phyloP scores from a whole-genome alignment of 2,113 vertebrate species.

The Motacilla alba region DNA sequence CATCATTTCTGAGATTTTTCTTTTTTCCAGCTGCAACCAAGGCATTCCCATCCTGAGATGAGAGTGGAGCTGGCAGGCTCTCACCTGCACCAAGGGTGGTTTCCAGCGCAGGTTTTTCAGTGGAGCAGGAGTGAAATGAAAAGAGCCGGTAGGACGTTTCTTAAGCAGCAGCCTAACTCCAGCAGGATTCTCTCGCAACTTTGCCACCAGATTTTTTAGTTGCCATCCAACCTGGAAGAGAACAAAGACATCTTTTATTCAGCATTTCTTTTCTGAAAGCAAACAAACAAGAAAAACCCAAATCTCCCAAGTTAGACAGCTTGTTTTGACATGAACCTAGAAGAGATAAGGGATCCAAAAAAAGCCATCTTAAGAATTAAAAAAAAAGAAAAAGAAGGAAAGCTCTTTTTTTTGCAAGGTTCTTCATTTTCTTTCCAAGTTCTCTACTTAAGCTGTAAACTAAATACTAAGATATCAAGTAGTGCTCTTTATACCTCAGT shows the following conservation, averaged over 20 bases:
- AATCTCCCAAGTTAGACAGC: neutral
- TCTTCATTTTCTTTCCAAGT: neutral
- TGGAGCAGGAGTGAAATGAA: conserved; percentile 83
- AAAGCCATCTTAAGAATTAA: neutral
- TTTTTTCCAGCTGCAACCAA: neutral
- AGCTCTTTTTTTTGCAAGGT: neutral
- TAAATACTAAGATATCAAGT: neutral
- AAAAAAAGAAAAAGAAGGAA: neutral
- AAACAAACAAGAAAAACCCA: neutral
- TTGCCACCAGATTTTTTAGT: conserved; percentile 89
- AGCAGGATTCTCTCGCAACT: conserved; percentile 83
- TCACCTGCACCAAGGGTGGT: conserved; percentile 89
- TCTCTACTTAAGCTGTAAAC: neutral
- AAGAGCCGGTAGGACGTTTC: conserved; percentile 85
- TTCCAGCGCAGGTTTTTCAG: conserved; percentile 95
- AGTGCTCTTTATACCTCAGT: neutral
- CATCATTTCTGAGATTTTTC: neutral
- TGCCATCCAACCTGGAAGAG: conserved; percentile 93
- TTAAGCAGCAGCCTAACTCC: conserved; percentile 85
- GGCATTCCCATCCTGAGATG: neutral
- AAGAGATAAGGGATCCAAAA: neutral
- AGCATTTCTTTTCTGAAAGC: neutral
- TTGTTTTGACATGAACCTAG: neutral
- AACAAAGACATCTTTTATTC: neutral
- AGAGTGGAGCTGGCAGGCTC: neutral